Evolutionary conservation across 2,888 invertebrate species (phyloP).

Genomic region (Masnerella sp.): DNA sequence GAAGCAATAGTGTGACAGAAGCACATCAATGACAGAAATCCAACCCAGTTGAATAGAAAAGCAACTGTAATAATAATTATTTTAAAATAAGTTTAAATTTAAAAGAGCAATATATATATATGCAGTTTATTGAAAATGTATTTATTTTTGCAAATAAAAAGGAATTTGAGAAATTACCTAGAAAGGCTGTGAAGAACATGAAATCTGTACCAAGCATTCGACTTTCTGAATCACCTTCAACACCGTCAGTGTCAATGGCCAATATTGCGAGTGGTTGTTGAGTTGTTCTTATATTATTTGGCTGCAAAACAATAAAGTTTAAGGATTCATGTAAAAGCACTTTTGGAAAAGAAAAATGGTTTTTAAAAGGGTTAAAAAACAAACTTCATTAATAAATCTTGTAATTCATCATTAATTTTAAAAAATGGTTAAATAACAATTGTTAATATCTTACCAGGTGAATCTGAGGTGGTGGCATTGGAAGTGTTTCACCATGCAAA

Average conservation of each 20-base stretch:
- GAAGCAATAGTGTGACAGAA: constrained; percentile 96
- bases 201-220: constrained; percentile 93
- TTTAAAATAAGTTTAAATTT: constrained; percentile 2
- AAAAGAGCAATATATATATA: too few relatives aligned
- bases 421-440: too few relatives aligned
- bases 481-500: constrained; percentile 84
- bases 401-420: too few relatives aligned
- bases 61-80: constrained; percentile 87
- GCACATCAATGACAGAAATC: constrained; percentile 93
- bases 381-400: too few relatives aligned
- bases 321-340: too few relatives aligned
- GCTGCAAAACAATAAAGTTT: constrained; percentile 65
- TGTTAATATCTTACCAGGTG: constrained; percentile 68
- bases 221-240: constrained; percentile 85
- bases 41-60: constrained; percentile 97
- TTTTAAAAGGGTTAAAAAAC: too few relatives aligned
- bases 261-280: constrained; percentile 84
- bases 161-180: constrained; percentile 80
- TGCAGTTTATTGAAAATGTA: too few relatives aligned
- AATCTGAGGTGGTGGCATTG: constrained; percentile 71
- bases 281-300: constrained; percentile 75
- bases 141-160: too few relatives aligned
- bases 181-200: constrained; percentile 95
- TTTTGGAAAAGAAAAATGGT: too few relatives aligned
- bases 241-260: constrained; percentile 86